These are phyloP conservation scores for Megaceryle torquata DNA, from an alignment of 2,113 vertebrate species.

Conservation along the genomic window DNA sequence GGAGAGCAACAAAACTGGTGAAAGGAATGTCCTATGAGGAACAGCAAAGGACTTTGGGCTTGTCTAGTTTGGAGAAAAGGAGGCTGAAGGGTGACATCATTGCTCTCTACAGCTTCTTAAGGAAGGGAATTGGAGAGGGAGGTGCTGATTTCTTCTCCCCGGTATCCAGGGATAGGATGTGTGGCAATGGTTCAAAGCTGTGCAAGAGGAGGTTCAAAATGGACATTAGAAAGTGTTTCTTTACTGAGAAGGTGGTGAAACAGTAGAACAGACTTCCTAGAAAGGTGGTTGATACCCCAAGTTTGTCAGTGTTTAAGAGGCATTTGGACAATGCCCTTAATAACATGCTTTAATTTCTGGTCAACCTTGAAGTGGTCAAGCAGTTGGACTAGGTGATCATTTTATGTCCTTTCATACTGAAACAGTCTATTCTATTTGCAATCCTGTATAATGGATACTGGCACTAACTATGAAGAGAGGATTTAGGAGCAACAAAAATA, in stretches of 20 bases:
- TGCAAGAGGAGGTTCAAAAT: neutral
- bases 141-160: neutral
- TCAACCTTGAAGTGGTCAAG: neutral
- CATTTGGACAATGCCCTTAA: neutral
- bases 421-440: neutral
- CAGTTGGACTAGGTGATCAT: neutral
- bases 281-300: neutral
- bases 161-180: too few relatives aligned
- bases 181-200: neutral
- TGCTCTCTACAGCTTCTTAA: neutral
- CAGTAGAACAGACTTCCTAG: too few relatives aligned
- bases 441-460: constrained; percentile 24
- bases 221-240: neutral
- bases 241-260: neutral
- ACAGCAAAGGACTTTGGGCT: neutral
- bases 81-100: neutral
- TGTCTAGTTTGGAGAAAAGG: neutral
- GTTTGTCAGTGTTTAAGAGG: neutral
- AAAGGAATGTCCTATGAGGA: neutral
- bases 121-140: too few relatives aligned
- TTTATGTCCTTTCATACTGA: neutral
- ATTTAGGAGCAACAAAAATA: neutral
- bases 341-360: neutral
- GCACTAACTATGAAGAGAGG: neutral
- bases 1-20: neutral